Conservation (phyloP, 2,888 invertebrate species). For the Mesorhabditis spiculigera region DNA sequence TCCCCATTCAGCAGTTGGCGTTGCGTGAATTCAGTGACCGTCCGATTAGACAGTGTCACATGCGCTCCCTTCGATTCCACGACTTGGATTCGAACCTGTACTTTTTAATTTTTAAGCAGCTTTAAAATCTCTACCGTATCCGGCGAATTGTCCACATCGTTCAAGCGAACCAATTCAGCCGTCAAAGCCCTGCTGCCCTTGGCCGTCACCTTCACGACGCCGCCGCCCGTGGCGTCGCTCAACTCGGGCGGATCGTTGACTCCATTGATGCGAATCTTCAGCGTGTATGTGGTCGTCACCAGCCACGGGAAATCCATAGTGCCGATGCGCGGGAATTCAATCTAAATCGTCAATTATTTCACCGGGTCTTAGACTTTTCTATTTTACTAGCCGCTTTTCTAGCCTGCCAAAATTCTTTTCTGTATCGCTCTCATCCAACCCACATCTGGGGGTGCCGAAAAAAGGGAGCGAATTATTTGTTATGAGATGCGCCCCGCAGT, state of each 20-base stretch:
- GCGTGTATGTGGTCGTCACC: conserved; percentile 32
- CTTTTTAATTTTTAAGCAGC: not conserved
- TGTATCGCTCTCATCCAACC: not conserved
- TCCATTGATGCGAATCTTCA: conserved; percentile 56
- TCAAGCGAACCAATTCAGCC: conserved; percentile 23
- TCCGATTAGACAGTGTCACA: conserved; percentile 40
- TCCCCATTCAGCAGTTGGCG: conserved; percentile 40
- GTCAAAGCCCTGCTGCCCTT: conserved; percentile 31
- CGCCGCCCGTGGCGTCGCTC: conserved; percentile 26
- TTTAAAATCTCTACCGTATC: conserved; percentile 21
- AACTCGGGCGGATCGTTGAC: conserved; percentile 61
- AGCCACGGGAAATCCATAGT: conserved; percentile 21
- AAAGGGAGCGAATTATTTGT: no score
- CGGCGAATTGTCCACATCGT: conserved; percentile 35
- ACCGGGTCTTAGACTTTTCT: not conserved
- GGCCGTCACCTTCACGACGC: conserved; percentile 38
- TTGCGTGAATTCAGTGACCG: conserved; percentile 41
- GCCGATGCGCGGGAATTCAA: conserved; percentile 27
- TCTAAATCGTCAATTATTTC: conserved; percentile 14
- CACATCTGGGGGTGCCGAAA: no score
- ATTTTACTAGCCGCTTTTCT: not conserved
- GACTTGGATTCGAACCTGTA: conserved; percentile 54
- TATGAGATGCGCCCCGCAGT: no score
- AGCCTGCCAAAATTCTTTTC: not conserved
- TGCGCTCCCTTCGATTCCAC: conserved; percentile 55